Conservation (phyloP, 2,113 vertebrate species). For the Clarias macrocephalus region DNA sequence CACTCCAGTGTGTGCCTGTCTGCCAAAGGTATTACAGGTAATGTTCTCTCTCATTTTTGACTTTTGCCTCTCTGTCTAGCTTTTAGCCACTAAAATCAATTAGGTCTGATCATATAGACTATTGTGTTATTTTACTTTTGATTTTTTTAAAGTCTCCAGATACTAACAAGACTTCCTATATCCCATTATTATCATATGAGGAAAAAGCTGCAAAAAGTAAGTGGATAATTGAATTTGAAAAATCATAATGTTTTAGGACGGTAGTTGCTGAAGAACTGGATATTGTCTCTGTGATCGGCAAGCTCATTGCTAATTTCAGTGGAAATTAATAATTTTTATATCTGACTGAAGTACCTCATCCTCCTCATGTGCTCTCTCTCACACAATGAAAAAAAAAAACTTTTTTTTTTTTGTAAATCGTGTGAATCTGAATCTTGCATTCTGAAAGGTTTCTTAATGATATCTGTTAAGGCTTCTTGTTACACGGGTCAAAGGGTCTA, state of each 20-base stretch:
- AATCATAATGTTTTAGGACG: background rate
- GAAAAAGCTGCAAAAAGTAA: background rate
- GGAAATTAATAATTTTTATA: background rate
- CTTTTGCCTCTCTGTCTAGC: background rate
- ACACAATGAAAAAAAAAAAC: background rate
- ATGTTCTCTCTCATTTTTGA: background rate
- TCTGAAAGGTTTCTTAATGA: conserved; percentile 56
- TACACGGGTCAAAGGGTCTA: conserved; percentile 30
- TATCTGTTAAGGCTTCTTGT: background rate
- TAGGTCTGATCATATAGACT: background rate
- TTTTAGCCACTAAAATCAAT: background rate
- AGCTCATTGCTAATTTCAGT: background rate
- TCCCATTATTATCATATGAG: background rate
- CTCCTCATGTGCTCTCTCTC: background rate
- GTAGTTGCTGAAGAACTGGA: background rate
- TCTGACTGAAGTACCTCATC: too few species aligned
- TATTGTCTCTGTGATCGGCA: background rate
- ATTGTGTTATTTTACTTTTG: background rate
- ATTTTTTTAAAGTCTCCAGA: background rate
- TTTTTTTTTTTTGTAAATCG: background rate
- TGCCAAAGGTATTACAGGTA: conserved; percentile 7
- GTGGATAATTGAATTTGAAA: conserved; percentile 38
- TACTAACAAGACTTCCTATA: background rate
- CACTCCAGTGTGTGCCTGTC: background rate
- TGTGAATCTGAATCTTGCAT: background rate